Evolutionary conservation across 1,140 invertebrate genomes (phyloP).

Genomic region (Elymnias hypermnestra): DNA sequence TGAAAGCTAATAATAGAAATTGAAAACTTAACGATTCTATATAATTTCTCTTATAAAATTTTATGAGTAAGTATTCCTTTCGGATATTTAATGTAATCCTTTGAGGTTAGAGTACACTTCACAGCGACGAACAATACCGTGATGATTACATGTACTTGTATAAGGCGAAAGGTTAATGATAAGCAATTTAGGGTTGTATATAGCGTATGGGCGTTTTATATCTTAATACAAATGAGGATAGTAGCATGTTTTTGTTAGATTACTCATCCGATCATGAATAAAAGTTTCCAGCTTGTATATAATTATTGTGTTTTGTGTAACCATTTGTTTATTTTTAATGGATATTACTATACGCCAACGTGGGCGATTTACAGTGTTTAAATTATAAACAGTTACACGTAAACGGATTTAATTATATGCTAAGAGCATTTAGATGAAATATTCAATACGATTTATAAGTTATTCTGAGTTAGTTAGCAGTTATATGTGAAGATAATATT

Average conservation of each 20-base stretch:
- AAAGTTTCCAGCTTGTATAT: constrained; percentile 49
- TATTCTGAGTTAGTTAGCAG: no score
- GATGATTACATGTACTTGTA: not conserved
- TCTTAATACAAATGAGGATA: not conserved
- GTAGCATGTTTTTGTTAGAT: not conserved
- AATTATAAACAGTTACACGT: constrained; percentile 30
- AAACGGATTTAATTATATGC: constrained; percentile 34
- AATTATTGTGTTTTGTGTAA: constrained; percentile 58
- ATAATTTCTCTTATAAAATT: no score
- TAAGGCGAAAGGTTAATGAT: not conserved
- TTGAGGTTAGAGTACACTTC: no score
- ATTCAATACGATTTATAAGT: no score
- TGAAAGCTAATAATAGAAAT: no score
- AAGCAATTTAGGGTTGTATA: not conserved
- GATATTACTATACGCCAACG: constrained; percentile 39
- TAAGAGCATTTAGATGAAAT: not conserved
- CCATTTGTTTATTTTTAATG: constrained; percentile 41
- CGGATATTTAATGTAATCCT: no score
- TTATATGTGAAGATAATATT: no score
- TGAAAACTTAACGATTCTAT: no score
- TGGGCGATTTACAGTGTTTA: constrained; percentile 41
- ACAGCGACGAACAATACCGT: no score
- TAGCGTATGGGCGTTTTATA: not conserved
- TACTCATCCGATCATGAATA: constrained; percentile 37
- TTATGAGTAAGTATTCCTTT: no score